Percentiles rank a stretch among this genome's conserved stretches.
Conservation (phyloP, 2,113 vertebrate genomes). For the Propithecus coquereli region DNA sequence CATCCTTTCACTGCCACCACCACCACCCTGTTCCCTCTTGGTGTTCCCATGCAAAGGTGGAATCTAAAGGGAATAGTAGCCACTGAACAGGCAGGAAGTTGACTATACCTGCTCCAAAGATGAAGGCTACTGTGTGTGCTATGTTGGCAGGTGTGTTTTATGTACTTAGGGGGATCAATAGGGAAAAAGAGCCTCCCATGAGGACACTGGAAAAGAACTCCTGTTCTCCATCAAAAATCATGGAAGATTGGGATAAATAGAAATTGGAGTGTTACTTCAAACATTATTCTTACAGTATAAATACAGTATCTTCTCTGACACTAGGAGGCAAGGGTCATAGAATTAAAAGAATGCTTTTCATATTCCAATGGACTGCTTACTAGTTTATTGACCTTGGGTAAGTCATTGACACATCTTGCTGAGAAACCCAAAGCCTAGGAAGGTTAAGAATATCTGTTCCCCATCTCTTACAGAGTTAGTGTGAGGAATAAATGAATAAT, state of each 20-base stretch:
- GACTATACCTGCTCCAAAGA: not conserved
- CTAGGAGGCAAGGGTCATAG: not conserved
- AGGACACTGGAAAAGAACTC: not conserved
- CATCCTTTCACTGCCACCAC: not conserved
- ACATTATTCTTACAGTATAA: too few species aligned
- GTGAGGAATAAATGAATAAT: constrained; percentile 2
- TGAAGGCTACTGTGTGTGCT: not conserved
- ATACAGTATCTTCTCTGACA: not conserved
- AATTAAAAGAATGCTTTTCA: not conserved
- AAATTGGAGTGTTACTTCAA: too few species aligned
- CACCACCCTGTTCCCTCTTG: not conserved
- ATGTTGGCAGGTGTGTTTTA: not conserved
- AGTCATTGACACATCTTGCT: constrained; percentile 16
- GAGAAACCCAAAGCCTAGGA: not conserved
- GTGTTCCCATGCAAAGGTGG: not conserved
- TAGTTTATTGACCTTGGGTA: not conserved
- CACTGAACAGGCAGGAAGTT: not conserved
- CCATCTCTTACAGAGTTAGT: not conserved
- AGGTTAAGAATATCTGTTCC: constrained; percentile 15
- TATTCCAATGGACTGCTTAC: not conserved
- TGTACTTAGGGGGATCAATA: not conserved
- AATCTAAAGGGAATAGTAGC: not conserved
- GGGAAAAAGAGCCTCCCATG: not conserved
- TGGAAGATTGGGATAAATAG: too few species aligned
- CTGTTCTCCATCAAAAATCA: too few species aligned